Conservation (phyloP, 2,797 vertebrate genomes). For the Neomorphus geoffroyi region DNA sequence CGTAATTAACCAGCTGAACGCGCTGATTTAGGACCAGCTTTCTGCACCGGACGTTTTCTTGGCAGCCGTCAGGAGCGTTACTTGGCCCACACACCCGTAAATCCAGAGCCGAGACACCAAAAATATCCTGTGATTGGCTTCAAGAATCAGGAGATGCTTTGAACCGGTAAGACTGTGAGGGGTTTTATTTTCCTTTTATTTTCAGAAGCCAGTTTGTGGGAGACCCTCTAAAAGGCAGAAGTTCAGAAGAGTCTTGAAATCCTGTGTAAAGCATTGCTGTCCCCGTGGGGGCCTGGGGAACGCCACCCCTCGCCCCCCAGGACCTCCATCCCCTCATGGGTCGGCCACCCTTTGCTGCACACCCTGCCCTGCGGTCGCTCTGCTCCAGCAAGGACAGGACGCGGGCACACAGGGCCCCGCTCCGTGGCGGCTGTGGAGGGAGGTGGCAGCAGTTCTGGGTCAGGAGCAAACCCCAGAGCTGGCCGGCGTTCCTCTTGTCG, state of each 20-base stretch:
- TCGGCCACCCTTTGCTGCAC: neutral
- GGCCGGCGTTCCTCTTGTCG: accelerated
- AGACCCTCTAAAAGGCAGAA: neutral
- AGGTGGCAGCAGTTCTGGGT: neutral
- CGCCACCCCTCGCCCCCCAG: too few species aligned
- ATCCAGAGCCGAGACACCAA: neutral
- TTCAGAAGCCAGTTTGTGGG: neutral
- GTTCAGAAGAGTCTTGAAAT: neutral
- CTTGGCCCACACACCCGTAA: neutral
- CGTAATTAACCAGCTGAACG: neutral
- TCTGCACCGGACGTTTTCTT: neutral
- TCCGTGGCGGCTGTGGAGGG: neutral
- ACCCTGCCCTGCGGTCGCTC: neutral
- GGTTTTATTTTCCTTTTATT: neutral
- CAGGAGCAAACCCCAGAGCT: neutral
- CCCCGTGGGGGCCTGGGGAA: neutral
- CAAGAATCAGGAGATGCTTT: neutral
- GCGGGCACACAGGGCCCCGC: accelerated
- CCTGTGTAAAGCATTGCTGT: accelerated
- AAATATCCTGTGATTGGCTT: neutral
- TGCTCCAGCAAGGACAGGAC: accelerated
- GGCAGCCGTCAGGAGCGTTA: neutral
- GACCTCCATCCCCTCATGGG: neutral
- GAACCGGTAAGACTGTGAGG: neutral
- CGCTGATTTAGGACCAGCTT: neutral